Percentiles rank a stretch among this genome's conserved stretches.
Conservation (phyloP, 2,797 vertebrate species). For the Tenualosa thibaudeaui region DNA sequence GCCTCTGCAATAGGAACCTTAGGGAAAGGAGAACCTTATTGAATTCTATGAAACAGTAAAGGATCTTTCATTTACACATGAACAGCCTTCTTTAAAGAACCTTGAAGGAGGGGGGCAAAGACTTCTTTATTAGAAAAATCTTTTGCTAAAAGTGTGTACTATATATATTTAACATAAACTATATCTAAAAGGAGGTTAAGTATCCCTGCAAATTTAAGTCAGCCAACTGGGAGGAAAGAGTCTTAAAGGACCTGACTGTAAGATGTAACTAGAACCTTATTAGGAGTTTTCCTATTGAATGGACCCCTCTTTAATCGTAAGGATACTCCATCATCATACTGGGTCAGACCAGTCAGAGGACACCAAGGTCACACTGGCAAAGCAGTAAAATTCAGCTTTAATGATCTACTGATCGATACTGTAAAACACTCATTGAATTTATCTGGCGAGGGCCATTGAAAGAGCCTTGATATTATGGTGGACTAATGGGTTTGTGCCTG, state of each 20-base stretch:
- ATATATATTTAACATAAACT: too few relatives aligned
- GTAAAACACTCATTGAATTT: not conserved
- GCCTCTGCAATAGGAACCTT: too few relatives aligned
- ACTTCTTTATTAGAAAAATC: too few relatives aligned
- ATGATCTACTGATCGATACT: not conserved
- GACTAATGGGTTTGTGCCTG: conserved; percentile 5
- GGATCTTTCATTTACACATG: too few relatives aligned
- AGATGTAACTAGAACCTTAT: not conserved
- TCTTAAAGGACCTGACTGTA: not conserved
- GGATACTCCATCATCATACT: too few relatives aligned
- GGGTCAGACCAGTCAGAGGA: not conserved
- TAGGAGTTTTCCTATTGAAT: not conserved
- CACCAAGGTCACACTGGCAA: not conserved
- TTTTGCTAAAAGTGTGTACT: too few relatives aligned
- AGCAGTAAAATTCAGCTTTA: conserved; percentile 2
- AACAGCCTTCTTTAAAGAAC: too few relatives aligned
- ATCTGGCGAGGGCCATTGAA: not conserved
- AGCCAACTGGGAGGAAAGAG: not conserved
- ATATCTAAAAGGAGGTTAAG: too few relatives aligned
- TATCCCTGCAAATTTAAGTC: not conserved
- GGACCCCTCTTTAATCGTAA: not conserved
- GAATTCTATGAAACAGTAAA: too few relatives aligned
- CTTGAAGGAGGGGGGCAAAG: too few relatives aligned
- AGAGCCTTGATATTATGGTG: conserved; percentile 39
- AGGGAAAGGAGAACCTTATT: too few relatives aligned